Evolutionary conservation across 2,888 invertebrate genomes (phyloP), one percentile per base, ranked within the genome.

Genomic region (Tetramorium bicarinatum): DNA sequence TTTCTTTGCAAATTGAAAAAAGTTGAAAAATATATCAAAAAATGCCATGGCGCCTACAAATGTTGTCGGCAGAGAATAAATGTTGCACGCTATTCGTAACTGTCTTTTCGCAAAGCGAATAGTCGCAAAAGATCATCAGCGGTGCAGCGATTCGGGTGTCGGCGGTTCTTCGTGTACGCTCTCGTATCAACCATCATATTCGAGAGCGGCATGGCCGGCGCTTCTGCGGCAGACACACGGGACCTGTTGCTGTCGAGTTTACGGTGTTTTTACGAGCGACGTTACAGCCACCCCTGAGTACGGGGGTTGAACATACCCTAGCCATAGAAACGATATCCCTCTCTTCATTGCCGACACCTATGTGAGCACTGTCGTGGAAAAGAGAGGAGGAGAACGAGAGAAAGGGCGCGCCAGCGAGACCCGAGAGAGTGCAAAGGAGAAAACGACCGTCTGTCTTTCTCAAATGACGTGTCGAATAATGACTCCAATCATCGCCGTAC

Each of bases 161-260:
- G 59, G 4, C 44, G 84, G 83, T 79, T 77, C 87, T 85, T 83
- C 71, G 89, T 76, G 87, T 47, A 74, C 85, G 83, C 89, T 89
- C 87, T 89, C 87, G 87, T 90, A 92, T 92, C 72, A 74, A 74
- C 72, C 92, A 91, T 93, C 87, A 93, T 92, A 93, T 92, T 92
- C 94, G 91, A 93, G 92, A 89, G 89, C 72, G 88, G 87, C 76
- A 49, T 82, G 79, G 77, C 83, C 25, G 76, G 38, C 44, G 77
- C 75, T 88, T 86, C 87, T 83, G 87, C 86, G 87, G 85, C 91
- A 94, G 93, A 94, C 93, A 93, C 93, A 93, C 93, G 93, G 92
- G 94, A 95, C 94, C 94, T 95, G 94, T 95, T 95, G 95, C 95
- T 94, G 94, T 94, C 93, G 94, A 94, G 94, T 95, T 94, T 95